Percentiles rank a stretch among this genome's conserved stretches.
These are phyloP conservation scores for Tympanoctomys barrerae DNA, from an alignment of 2,797 vertebrate genomes.

Conservation along the genomic window DNA sequence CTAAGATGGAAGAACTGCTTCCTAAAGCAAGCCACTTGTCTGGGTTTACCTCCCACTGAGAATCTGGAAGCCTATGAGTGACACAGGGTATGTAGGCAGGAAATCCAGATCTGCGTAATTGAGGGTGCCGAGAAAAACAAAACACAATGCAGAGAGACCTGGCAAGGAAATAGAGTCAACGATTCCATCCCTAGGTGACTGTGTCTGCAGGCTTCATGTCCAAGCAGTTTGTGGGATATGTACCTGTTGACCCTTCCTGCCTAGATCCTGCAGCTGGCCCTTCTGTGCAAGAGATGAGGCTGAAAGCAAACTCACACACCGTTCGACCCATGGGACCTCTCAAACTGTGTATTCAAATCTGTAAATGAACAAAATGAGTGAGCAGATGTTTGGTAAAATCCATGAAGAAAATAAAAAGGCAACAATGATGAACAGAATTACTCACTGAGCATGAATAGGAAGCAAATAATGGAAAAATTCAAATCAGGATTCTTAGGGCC, in stretches of 20 bases:
- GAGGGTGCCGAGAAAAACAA: background rate
- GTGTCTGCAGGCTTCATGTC: background rate
- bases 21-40: background rate
- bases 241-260: background rate
- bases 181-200: accelerated
- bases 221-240: accelerated
- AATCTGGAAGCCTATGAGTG: background rate
- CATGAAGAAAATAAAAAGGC: background rate
- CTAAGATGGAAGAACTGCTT: background rate
- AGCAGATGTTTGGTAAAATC: constrained; percentile 35
- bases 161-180: background rate
- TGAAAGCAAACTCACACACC: background rate
- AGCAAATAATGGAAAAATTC: background rate
- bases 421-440: constrained; percentile 1
- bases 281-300: background rate
- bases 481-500: constrained; percentile 9
- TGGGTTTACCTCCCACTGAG: background rate
- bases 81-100: background rate
- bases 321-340: background rate
- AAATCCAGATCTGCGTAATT: background rate
- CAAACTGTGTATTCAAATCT: background rate
- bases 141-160: background rate
- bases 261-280: background rate
- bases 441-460: constrained; percentile 11
- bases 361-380: background rate